Conservation (phyloP, 2,888 invertebrate species). For the Drosophila austrosaltans region DNA sequence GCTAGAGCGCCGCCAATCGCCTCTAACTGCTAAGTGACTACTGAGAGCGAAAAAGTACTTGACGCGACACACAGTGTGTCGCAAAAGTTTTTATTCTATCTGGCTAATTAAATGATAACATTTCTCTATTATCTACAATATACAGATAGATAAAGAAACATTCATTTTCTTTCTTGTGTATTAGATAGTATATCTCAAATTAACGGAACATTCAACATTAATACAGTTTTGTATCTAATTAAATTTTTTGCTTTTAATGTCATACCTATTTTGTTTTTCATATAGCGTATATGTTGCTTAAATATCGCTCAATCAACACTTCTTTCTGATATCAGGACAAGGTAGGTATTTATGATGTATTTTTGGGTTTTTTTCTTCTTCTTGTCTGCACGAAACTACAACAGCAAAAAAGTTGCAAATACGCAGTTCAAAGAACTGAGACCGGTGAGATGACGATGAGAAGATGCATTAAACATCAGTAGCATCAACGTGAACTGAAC, state of each 20-base stretch:
- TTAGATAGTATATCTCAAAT: too few relatives aligned
- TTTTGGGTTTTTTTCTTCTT: conserved; percentile 3
- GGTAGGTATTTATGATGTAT: not conserved
- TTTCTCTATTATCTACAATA: too few relatives aligned
- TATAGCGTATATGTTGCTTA: not conserved
- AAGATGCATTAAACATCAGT: conserved; percentile 15
- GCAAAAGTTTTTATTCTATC: too few relatives aligned
- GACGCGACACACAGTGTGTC: too few relatives aligned
- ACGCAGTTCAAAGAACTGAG: conserved; percentile 65
- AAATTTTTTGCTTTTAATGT: not conserved
- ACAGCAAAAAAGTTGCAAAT: conserved; percentile 32
- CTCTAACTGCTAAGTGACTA: too few relatives aligned
- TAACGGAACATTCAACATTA: too few relatives aligned
- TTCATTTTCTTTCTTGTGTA: too few relatives aligned
- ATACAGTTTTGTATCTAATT: too few relatives aligned
- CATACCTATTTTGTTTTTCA: not conserved
- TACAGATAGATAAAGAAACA: too few relatives aligned
- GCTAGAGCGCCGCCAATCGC: too few relatives aligned
- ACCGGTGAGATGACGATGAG: conserved; percentile 22
- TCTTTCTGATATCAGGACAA: not conserved
- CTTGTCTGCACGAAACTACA: not conserved
- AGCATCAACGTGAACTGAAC: conserved; percentile 65
- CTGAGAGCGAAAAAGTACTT: too few relatives aligned
- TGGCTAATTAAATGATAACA: too few relatives aligned
- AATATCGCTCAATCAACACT: not conserved